These are phyloP conservation scores for Rhipidura dahli DNA, from an alignment of 2,113 vertebrate species.

Conservation along the genomic window DNA sequence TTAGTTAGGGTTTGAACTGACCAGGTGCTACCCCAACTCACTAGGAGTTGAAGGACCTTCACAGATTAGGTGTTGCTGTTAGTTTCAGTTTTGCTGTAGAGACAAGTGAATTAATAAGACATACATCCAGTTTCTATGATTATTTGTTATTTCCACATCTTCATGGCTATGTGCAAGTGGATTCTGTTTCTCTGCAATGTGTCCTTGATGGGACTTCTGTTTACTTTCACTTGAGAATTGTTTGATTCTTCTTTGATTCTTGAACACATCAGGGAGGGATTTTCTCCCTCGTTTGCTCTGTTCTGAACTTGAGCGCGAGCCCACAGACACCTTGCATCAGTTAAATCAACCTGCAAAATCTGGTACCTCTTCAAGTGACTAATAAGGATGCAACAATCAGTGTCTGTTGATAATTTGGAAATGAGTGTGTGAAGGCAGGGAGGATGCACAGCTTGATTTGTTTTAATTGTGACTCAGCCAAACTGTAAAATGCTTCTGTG, in stretches of 20 bases:
- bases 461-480: background rate
- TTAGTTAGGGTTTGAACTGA: background rate
- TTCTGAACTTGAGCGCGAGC: background rate
- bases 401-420: background rate
- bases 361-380: background rate
- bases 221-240: constrained; percentile 11
- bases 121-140: background rate
- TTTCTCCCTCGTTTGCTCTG: constrained; percentile 11
- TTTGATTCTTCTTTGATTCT: background rate
- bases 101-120: background rate
- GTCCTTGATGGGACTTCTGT: background rate
- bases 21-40: constrained; percentile 51
- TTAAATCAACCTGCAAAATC: background rate
- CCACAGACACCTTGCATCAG: background rate
- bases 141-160: background rate
- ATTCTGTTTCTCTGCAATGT: background rate
- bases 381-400: background rate
- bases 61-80: constrained; percentile 39
- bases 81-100: constrained; percentile 41
- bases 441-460: constrained; percentile 21
- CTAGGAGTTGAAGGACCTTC: constrained; percentile 47
- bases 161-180: background rate
- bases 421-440: background rate
- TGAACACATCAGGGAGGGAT: background rate
- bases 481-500: background rate